These are phyloP conservation scores for Mixornis gularis DNA, from an alignment of 2,113 vertebrate species.

Conservation along the genomic window DNA sequence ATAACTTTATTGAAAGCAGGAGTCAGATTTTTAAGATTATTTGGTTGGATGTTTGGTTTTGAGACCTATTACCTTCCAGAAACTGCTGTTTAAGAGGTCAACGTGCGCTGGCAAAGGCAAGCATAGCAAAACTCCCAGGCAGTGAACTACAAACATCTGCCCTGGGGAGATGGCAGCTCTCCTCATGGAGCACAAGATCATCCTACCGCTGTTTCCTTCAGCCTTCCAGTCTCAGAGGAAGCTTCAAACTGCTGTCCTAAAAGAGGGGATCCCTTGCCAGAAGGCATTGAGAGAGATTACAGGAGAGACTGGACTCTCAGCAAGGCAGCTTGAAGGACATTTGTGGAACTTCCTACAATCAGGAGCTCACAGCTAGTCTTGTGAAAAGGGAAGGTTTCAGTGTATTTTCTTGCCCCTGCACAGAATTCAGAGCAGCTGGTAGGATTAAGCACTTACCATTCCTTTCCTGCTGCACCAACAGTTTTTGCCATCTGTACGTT, in stretches of 20 bases:
- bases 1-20: neutral
- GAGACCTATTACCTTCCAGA: neutral
- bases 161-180: neutral
- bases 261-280: neutral
- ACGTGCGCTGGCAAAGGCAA: fast-evolving
- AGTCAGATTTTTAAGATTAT: neutral
- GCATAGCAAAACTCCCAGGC: neutral
- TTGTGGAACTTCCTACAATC: neutral
- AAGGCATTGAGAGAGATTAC: neutral
- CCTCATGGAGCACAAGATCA: neutral
- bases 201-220: neutral
- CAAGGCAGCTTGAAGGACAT: neutral
- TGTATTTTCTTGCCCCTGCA: neutral
- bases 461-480: neutral
- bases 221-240: neutral
- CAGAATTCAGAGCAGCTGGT: neutral
- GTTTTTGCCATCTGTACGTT: neutral
- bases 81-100: neutral
- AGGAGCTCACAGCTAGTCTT: neutral
- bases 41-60: neutral
- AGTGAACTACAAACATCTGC: neutral
- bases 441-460: neutral
- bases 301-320: neutral
- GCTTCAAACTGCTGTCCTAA: neutral
- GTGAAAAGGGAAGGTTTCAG: neutral